phyloP scores from a whole-genome alignment of 1,140 invertebrate genomes.

The Drosophila arizonae region DNA sequence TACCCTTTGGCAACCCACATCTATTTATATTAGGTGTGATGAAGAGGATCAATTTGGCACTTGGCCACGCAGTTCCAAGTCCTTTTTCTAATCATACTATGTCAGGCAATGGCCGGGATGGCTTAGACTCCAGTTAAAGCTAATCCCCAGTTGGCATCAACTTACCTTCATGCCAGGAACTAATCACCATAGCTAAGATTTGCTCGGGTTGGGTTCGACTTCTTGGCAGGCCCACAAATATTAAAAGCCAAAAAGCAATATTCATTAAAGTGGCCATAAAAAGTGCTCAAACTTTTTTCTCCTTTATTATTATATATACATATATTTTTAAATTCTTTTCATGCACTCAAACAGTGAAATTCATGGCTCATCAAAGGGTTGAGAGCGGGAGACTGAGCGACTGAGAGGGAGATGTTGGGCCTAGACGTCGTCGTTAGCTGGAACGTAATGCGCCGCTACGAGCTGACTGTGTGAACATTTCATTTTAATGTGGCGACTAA shows the following conservation, averaged over 20 bases:
- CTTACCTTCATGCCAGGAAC: constrained; percentile 20
- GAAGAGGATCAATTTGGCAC: not conserved
- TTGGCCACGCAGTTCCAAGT: too few species aligned
- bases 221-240: constrained; percentile 52
- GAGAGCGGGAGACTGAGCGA: not conserved
- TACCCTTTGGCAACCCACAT: too few species aligned
- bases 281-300: constrained; percentile 49
- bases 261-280: constrained; percentile 74
- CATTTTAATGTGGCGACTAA: constrained; percentile 68
- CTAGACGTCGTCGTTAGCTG: constrained; percentile 63
- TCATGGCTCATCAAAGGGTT: constrained; percentile 61
- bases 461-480: constrained; percentile 70
- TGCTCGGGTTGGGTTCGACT: constrained; percentile 4
- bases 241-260: constrained; percentile 73
- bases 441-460: constrained; percentile 40
- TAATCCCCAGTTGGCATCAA: constrained; percentile 27
- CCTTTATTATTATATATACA: constrained; percentile 4
- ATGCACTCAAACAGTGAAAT: constrained; percentile 50
- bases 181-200: constrained; percentile 35
- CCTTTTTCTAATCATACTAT: constrained; percentile 7
- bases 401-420: constrained; percentile 31
- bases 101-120: constrained; percentile 11
- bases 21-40: not conserved
- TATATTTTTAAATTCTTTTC: constrained; percentile 15
- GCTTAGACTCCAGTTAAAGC: not conserved